A percentile compares a stretch with the other conserved stretches of the same genome.
phyloP scores from a whole-genome alignment of 2,797 vertebrate species.

The Perodicticus potto region DNA sequence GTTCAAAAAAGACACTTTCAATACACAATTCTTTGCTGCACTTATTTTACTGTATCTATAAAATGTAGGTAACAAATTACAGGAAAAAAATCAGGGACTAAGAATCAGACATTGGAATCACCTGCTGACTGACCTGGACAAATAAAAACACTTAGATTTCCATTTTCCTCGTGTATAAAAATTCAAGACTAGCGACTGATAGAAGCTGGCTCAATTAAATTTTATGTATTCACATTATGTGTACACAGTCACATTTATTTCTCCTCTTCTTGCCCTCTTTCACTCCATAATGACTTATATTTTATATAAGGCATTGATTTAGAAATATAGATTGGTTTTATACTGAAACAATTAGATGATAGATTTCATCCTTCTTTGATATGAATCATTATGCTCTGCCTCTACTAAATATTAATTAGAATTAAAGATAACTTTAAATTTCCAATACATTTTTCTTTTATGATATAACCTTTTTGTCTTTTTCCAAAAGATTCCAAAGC shows the following conservation, averaged over 20 bases:
- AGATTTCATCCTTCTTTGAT: not conserved
- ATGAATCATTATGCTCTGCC: not conserved
- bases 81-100: not conserved
- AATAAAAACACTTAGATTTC: not conserved
- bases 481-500: not conserved
- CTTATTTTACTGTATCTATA: not conserved
- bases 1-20: not conserved
- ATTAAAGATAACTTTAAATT: not conserved
- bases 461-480: not conserved
- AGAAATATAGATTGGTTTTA: not conserved
- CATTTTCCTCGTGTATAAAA: not conserved
- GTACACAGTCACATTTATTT: not conserved
- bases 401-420: conserved; percentile 1
- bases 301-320: not conserved
- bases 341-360: not conserved
- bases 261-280: not conserved
- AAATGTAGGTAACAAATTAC: not conserved
- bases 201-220: not conserved
- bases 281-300: not conserved
- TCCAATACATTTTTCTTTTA: not conserved
- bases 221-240: not conserved
- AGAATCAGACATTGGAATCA: not conserved
- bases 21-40: not conserved
- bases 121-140: not conserved
- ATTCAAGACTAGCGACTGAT: not conserved